Base-by-base conservation (phyloP, 2,113 vertebrate genomes). In the Cryptoleucopteryx plumbea region DNA sequence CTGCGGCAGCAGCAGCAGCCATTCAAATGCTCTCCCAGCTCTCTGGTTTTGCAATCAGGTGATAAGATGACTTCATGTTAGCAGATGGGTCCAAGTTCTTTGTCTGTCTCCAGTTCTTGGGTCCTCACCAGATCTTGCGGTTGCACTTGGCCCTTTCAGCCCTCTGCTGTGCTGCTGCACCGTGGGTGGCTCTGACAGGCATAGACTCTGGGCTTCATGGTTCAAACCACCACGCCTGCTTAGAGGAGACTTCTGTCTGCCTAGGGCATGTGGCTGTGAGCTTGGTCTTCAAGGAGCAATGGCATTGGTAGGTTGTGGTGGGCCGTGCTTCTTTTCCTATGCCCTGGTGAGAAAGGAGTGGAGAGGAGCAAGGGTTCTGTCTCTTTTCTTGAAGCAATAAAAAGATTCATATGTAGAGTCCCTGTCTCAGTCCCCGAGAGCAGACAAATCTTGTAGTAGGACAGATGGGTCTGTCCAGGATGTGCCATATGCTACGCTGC, bases 1-100 rank as follows among this genome's bases (percentile, higher is more conserved):
- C 95, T 94, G 96, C 79, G 7, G 96, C 88, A 50, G 94, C 95
- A 68, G 96, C 93, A 95, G 89, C 77, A 94, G 90, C 94, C 92
- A 67, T 48, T 94, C 93, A 87, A 34, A 86, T 23, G 73, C 93
- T 63, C 77, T 55, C 86, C 79, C 68, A 42, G 93, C 88, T 80
- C 68, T 31, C 91, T 56, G 82, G 43, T 74, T 53, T 77, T 27
- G 74, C 90, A 77, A 10, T 52, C 40, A 61, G 79, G 4, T n/a
- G 82, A 56, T 45, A 26, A 71, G 91, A 91, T 97, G 94, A 96
- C 95, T 95, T 95, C 89, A 93, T n/a, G 86, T 43, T 34, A 53
- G 61, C 81, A 50, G 72, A 68, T 34, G 32, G 32, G 25, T 53
- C 88, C 93, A 90, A 83, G 73, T 21, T 16, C 53, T 91, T 75